Conservation (phyloP, 1,140 invertebrate species). For the Bombus turneri region DNA sequence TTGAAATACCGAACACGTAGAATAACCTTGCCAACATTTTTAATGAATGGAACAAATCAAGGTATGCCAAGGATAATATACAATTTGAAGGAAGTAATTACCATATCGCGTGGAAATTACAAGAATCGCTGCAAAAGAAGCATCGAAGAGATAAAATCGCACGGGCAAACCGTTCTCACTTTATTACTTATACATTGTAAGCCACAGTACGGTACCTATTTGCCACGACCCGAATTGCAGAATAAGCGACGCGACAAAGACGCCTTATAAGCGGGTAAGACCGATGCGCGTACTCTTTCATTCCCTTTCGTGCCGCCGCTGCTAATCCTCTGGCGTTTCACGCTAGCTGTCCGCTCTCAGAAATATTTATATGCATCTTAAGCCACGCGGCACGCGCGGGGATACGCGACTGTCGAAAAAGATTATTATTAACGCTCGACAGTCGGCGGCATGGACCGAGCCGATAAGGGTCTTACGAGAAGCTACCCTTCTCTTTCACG, state of each 20-base stretch:
- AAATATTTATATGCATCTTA: slow-evolving; percentile 74
- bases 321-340: slow-evolving; percentile 68
- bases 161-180: slow-evolving; percentile 30
- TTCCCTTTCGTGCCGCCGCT: not conserved
- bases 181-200: slow-evolving; percentile 45
- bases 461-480: slow-evolving; percentile 75
- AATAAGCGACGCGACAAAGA: slow-evolving; percentile 47
- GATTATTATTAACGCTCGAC: slow-evolving; percentile 70
- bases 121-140: not conserved
- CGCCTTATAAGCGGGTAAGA: slow-evolving; percentile 33
- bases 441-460: slow-evolving; percentile 65
- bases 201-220: not conserved
- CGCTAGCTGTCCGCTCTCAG: slow-evolving; percentile 49
- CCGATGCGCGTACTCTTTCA: slow-evolving; percentile 56
- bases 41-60: no score
- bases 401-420: slow-evolving; percentile 56
- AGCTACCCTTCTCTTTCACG: slow-evolving; percentile 15
- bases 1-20: no score
- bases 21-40: no score
- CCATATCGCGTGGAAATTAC: no score
- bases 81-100: no score
- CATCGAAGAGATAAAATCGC: slow-evolving; percentile 14
- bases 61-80: no score
- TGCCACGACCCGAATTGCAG: not conserved
- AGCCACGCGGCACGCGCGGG: slow-evolving; percentile 44